Conservation (phyloP, 2,888 invertebrate genomes). For the Melitaea athalia region DNA sequence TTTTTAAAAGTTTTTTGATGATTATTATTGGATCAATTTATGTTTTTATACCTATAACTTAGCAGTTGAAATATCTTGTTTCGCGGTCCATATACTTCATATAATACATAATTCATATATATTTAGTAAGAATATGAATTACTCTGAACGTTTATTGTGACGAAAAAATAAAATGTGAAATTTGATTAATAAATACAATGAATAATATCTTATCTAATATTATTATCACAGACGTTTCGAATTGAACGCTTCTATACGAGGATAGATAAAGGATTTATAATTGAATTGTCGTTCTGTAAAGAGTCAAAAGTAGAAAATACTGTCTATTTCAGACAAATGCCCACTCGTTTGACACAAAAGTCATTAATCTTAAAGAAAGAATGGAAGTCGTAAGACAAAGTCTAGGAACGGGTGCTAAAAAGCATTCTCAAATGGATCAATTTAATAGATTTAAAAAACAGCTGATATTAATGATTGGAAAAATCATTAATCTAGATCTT, state of each 20-base stretch:
- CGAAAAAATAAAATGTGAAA: too few species aligned
- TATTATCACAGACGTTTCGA: not conserved
- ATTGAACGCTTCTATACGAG: not conserved
- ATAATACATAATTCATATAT: too few species aligned
- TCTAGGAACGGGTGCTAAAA: constrained; percentile 10
- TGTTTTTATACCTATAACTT: too few species aligned
- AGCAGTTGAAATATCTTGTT: too few species aligned
- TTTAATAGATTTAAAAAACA: constrained; percentile 26
- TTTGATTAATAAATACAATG: too few species aligned
- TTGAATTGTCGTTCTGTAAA: not conserved
- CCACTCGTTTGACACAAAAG: constrained; percentile 14
- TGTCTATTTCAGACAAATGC: not conserved
- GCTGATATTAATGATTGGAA: constrained; percentile 14
- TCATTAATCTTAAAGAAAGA: constrained; percentile 18
- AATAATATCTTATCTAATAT: too few species aligned
- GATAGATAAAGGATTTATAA: not conserved
- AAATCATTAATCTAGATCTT: constrained; percentile 4
- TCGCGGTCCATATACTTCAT: too few species aligned
- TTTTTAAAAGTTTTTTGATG: too few species aligned
- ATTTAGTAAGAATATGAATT: too few species aligned
- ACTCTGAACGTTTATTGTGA: too few species aligned
- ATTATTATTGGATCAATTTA: too few species aligned
- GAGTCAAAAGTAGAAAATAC: not conserved
- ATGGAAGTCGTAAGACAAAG: constrained; percentile 18
- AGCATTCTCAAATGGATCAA: constrained; percentile 14